phyloP scores from a whole-genome alignment of 2,797 vertebrate species.

The Ctenopoma multispine region DNA sequence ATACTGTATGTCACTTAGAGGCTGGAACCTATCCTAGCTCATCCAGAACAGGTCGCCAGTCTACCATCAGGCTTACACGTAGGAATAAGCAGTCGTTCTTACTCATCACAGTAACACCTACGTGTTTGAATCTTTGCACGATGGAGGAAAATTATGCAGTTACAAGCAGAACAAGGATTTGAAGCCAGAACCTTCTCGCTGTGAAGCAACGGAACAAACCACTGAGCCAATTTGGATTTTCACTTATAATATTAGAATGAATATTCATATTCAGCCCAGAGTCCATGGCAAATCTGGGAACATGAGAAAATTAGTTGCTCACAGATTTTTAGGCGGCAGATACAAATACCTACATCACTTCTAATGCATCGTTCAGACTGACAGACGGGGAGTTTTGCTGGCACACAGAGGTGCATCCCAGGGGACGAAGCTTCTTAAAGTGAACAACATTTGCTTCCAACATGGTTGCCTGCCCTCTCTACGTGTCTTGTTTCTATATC shows the following conservation, averaged over 20 bases:
- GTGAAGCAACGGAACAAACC: not conserved
- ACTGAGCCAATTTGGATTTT: not conserved
- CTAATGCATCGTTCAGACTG: slow-evolving; percentile 12
- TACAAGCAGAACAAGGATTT: not conserved
- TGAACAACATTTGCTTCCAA: slow-evolving; percentile 67
- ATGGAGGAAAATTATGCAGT: not conserved
- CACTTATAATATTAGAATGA: not conserved
- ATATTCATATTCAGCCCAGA: not conserved
- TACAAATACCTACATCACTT: slow-evolving; percentile 11
- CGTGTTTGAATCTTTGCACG: not conserved
- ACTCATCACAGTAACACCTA: not conserved
- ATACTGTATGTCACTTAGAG: not conserved
- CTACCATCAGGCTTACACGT: not conserved
- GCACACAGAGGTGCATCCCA: slow-evolving; percentile 32
- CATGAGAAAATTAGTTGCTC: not conserved
- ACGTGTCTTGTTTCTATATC: slow-evolving; percentile 53
- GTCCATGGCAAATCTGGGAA: not conserved
- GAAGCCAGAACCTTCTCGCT: not conserved
- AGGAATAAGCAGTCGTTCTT: not conserved
- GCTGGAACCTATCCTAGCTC: not conserved
- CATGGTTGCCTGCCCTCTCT: slow-evolving; percentile 41
- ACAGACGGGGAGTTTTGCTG: slow-evolving; percentile 13
- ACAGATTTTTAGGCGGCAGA: not conserved
- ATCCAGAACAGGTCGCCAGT: not conserved
- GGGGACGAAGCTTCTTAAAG: slow-evolving; percentile 52